Base-by-base conservation (phyloP, 2,888 invertebrate genomes). In the Chrysomela aeneicollis region DNA sequence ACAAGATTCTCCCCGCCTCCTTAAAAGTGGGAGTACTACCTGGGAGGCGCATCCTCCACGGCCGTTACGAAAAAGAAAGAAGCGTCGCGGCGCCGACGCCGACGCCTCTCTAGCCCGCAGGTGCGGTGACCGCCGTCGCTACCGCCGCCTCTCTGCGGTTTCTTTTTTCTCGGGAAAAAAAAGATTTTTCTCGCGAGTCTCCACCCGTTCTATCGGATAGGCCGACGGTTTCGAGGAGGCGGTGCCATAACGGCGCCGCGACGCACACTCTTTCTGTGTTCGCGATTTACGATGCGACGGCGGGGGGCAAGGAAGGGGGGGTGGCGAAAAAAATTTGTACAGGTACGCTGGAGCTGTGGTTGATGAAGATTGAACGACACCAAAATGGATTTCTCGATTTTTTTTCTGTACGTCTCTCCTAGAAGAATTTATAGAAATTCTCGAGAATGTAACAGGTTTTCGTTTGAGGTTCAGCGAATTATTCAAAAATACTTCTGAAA, bases 121-220 rank as follows among this genome's bases (percentile, higher is more conserved):
- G 82, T 81, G 81, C 81, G 79, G 80, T 81, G 80, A 80, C 82
- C 82, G 82, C 84, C 84, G 82, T 64, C 69, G 61, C n/a, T n/a
- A n/a, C 66, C 73, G 73, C 74, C 72, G 73, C 81, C 83, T 81
- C 80, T 81, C 77, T 82, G 82, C 78, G 80, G 79, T 79, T 80
- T 82, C 82, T 78, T 82, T 81, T 82, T 82, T 81, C 78, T 3
- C 3, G 3, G 42, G 15, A 15, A 42, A 78, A 82, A 83, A 82
- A 82, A 81, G 80, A 82, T 83, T 83, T 83, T 83, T 83, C 82
- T 81, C 77, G 72, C 76, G 79, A 83, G 83, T 83, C 83, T 83
- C 83, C 83, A 82, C 83, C 83, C 82, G 82, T 76, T 68, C 75
- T 73, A 74, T 73, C 74, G 79, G 81, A 83, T 83, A 82, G 83